Evolutionary conservation across 2,888 invertebrate genomes (phyloP).

Genomic region (Scaptomyza cyrtandrae): DNA sequence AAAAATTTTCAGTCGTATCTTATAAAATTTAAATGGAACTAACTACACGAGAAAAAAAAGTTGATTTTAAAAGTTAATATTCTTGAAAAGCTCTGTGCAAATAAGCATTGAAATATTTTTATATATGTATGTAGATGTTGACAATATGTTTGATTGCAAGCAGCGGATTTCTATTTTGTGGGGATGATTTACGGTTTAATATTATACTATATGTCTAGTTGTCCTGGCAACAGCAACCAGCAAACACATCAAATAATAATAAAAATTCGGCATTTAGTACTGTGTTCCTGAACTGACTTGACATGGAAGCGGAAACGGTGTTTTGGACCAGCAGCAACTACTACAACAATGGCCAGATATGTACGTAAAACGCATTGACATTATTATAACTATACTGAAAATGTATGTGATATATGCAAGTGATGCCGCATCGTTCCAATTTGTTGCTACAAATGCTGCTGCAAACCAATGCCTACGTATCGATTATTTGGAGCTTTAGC

Average conservation of each 20-base stretch:
- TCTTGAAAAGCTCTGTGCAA: too few relatives aligned
- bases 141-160: background rate
- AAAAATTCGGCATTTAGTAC: background rate
- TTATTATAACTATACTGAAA: background rate
- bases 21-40: too few relatives aligned
- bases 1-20: too few relatives aligned
- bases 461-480: slow-evolving; percentile 92
- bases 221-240: slow-evolving; percentile 30
- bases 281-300: background rate
- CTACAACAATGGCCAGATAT: slow-evolving; percentile 21
- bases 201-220: slow-evolving; percentile 7
- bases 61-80: too few relatives aligned
- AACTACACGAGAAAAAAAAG: too few relatives aligned
- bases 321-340: slow-evolving; percentile 18
- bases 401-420: slow-evolving; percentile 20
- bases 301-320: slow-evolving; percentile 17
- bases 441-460: slow-evolving; percentile 93
- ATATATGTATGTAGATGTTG: background rate
- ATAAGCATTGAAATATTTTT: too few relatives aligned
- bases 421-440: slow-evolving; percentile 81
- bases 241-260: background rate
- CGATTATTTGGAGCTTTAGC: slow-evolving; percentile 88
- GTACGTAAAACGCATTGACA: slow-evolving; percentile 16
- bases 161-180: background rate
- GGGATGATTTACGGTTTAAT: slow-evolving; percentile 3